Base-by-base conservation (phyloP, 2,113 vertebrate genomes). In the Vicugna pacos region DNA sequence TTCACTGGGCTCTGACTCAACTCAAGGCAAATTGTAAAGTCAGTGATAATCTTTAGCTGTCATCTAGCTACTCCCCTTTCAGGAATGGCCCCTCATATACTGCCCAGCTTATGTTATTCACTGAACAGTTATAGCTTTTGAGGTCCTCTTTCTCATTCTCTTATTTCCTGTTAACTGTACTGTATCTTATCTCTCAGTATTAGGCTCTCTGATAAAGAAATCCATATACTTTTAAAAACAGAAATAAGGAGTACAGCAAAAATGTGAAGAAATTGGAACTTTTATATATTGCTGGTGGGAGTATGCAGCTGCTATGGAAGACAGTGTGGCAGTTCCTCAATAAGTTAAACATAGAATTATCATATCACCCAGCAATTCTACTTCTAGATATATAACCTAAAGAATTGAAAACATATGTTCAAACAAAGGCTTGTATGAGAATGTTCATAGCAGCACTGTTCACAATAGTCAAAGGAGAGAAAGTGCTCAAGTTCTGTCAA, bases 171-270 rank as follows among this genome's bases (percentile, higher is more conserved):
- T 48, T 93, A 90, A 12, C 32, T 84, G 0, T 83, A 19, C 6
- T 89, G 2, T 79, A 38, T 90, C n/a, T 83, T 86, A 48, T 56
- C 19, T 91, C 32, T 93, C 17, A 76, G 17, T 70, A 24, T 73
- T 65, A 67, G 54, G 5, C 54, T 95, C 54, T 87, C 35, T 95
- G 70, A 81, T 48, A 80, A 69, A 89, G 56, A 93, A 91, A 75
- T 28, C 38, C n/a, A 24, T 80, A 48, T 67, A 65, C 60, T n/a
- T 76, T 42, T 20, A 9, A 20, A 79, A 72, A 30, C 11, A 9
- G 79, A 85, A 84, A 64, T 69, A 89, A 54, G 4, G 38, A 82
- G 8, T 42, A 16, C 69, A n/a, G 28, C 62, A 22, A 85, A 48
- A 60, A 15, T 70, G 5, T 81, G 60, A 60, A 93, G 58, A 87